A percentile compares a stretch with the other conserved stretches of the same genome.
Evolutionary conservation across 2,113 vertebrate genomes (phyloP).

Genomic region (Boleophthalmus pectinirostris): DNA sequence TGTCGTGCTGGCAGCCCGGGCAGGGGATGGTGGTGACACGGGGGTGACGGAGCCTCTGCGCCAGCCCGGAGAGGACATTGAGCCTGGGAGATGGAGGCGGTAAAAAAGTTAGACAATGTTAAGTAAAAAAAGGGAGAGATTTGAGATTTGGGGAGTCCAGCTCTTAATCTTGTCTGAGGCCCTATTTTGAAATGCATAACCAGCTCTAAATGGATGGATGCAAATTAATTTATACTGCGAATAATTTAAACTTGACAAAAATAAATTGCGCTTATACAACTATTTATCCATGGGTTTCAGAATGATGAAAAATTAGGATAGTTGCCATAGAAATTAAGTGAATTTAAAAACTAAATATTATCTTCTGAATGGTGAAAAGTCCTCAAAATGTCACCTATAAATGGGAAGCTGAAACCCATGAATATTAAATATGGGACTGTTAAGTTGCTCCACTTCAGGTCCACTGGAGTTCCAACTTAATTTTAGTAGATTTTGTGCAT

Average conservation of each 20-base stretch:
- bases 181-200: slow-evolving; percentile 34
- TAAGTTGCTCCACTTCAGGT: background rate
- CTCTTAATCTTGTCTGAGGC: slow-evolving; percentile 50
- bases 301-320: too few species aligned
- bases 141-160: slow-evolving; percentile 14
- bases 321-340: too few species aligned
- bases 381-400: too few species aligned
- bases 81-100: slow-evolving; percentile 63
- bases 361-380: too few species aligned
- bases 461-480: background rate
- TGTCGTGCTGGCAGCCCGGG: slow-evolving; percentile 90
- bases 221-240: background rate
- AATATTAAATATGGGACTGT: background rate
- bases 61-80: slow-evolving; percentile 84
- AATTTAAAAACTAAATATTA: too few species aligned
- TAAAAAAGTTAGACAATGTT: slow-evolving; percentile 39
- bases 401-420: background rate
- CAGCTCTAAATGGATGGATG: background rate
- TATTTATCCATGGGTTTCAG: too few species aligned
- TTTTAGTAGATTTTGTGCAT: too few species aligned
- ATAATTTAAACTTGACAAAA: slow-evolving; percentile 2
- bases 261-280: background rate
- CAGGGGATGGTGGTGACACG: slow-evolving; percentile 87
- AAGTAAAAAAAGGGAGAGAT: background rate
- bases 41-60: slow-evolving; percentile 88